Evolutionary conservation across 1,140 invertebrate genomes (phyloP).

Genomic region (Platyura marginata): DNA sequence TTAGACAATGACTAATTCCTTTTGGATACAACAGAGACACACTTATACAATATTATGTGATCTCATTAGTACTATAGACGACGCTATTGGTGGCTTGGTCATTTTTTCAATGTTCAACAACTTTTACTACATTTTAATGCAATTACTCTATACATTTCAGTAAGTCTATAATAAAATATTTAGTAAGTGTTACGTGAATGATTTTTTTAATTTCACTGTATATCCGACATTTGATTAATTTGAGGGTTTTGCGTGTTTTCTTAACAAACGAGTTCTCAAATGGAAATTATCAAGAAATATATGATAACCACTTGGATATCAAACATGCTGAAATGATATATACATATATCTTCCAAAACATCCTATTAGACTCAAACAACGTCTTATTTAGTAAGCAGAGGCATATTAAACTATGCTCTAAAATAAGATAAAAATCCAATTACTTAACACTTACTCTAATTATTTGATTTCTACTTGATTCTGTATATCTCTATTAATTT

Average conservation of each 20-base stretch:
- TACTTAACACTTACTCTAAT: not conserved
- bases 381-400: not conserved
- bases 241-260: not conserved
- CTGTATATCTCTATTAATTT: not conserved
- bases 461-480: not conserved
- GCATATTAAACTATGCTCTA: not conserved
- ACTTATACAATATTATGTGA: not conserved
- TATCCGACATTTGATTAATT: not conserved
- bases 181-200: not conserved
- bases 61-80: not conserved
- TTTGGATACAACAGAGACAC: not conserved
- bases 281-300: no score
- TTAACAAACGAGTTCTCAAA: not conserved
- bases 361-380: no score
- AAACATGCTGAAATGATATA: no score
- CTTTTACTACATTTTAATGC: conserved; percentile 1
- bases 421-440: not conserved
- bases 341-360: no score
- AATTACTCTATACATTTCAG: not conserved
- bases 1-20: not conserved
- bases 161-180: no score
- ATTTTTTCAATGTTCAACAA: not conserved
- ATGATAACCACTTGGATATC: no score
- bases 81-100: not conserved
- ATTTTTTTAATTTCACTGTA: not conserved